These are phyloP conservation scores for Phainopepla nitens DNA, from an alignment of 2,113 vertebrate species.

Conservation along the genomic window DNA sequence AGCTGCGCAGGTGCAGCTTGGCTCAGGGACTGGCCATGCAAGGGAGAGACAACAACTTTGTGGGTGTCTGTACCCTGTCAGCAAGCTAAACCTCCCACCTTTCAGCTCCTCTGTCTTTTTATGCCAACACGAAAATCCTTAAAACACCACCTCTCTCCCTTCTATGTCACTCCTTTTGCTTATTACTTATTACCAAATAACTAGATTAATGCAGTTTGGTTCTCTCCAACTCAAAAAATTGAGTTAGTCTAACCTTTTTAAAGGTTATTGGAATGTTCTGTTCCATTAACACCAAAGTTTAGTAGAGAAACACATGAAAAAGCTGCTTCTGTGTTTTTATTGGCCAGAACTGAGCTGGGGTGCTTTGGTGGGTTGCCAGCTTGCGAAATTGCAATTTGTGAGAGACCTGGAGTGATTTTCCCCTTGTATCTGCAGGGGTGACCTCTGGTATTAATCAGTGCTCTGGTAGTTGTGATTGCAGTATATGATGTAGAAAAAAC, in stretches of 20 bases:
- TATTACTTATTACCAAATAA: neutral
- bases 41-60: neutral
- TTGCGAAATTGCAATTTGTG: neutral
- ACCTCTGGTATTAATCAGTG: neutral
- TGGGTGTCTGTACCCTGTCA: neutral
- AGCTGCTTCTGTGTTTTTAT: neutral
- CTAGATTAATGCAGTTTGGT: neutral
- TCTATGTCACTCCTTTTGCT: rapidly evolving
- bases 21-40: neutral
- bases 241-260: neutral
- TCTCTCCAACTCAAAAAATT: neutral
- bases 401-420: neutral
- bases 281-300: neutral
- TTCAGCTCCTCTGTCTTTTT: neutral
- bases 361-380: neutral
- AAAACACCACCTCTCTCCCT: rapidly evolving
- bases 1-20: neutral
- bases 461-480: neutral
- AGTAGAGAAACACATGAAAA: neutral
- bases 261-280: neutral
- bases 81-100: neutral
- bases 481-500: neutral
- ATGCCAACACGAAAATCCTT: neutral
- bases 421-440: neutral
- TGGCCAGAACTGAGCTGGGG: neutral